Base-by-base conservation (phyloP, 2,888 invertebrate genomes). In the Brenthis daphne region DNA sequence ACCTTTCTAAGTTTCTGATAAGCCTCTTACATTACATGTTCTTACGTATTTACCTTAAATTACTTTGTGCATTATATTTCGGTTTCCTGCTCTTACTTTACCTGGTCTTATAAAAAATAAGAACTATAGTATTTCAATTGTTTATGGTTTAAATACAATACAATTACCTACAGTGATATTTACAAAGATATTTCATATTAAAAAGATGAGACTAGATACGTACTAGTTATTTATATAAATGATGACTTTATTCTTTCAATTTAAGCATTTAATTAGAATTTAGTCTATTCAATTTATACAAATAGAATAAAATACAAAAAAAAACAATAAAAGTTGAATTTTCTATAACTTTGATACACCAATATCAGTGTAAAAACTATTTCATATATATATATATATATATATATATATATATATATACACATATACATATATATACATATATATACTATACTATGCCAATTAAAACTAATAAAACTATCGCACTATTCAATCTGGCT, bases 1-100 rank as follows among this genome's bases (percentile, higher is more conserved):
- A 75, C 73, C 73, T 73, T 73, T 72, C 64, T 69, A 64, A 67
- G 73, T 68, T 68, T 70, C 71, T 73, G 73, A 72, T 73, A 74
- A 70, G 66, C 70, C 24, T 65, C 70, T 57, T 57, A 66, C 67
- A 68, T 63, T 61, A 43, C 55, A 56, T 51, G 56, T 68, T 64
- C 68, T 58, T 53, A 68, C 56, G 56, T 68, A 68, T 72, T 68
- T 66, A 64, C 70, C 66, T 66, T 70, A 63, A 68, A 68, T 57
- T 56, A 60, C 68, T 70, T 64, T 68, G 70, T 57, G 48, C 50
- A 58, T 65, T 67, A 68, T 66, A 70, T 64, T 47, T 53, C 64
- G 50, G 16, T 57, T 47, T 20, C 48, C 65, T 68, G 51, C 58
- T 54, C 57, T 64, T 57, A 68, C 29, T 63, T 61, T 54, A n/a